These are phyloP conservation scores for Manduca sexta DNA, from an alignment of 1,140 invertebrate species.

Conservation along the genomic window DNA sequence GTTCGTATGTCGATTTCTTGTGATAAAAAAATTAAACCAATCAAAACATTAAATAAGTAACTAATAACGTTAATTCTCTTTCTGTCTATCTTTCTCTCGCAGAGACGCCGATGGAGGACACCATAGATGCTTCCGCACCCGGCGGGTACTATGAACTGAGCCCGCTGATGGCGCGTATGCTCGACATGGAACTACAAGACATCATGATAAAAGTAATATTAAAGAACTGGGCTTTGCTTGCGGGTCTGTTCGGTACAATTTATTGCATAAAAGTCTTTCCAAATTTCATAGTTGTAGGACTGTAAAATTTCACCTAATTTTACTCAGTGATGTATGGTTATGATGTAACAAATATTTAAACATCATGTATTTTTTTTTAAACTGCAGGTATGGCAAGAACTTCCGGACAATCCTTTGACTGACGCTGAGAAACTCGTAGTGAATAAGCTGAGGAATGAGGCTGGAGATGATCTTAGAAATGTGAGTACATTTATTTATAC, in stretches of 20 bases:
- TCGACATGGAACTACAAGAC: conserved; percentile 32
- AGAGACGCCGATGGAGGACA: neutral
- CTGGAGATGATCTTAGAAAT: conserved; percentile 36
- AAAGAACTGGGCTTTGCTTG: no score
- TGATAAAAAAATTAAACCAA: no score
- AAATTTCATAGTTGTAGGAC: no score
- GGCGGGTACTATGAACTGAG: conserved; percentile 19
- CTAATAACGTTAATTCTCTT: no score
- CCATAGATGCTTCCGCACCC: neutral
- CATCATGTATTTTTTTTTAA: neutral
- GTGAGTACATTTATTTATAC: conserved; percentile 24
- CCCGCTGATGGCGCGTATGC: conserved; percentile 13
- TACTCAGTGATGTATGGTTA: no score
- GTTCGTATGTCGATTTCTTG: no score
- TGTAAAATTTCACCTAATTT: no score
- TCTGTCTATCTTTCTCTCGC: neutral
- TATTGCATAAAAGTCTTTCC: no score
- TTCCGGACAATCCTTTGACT: conserved; percentile 27
- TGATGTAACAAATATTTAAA: no score
- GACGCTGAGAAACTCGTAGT: conserved; percentile 27
- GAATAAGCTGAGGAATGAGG: conserved; percentile 33
- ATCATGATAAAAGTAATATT: conserved; percentile 40
- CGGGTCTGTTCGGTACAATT: no score
- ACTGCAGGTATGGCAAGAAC: conserved; percentile 40
- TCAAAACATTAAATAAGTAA: no score